phyloP scores from a whole-genome alignment of 2,797 vertebrate genomes.

The Acropternis orthonyx region DNA sequence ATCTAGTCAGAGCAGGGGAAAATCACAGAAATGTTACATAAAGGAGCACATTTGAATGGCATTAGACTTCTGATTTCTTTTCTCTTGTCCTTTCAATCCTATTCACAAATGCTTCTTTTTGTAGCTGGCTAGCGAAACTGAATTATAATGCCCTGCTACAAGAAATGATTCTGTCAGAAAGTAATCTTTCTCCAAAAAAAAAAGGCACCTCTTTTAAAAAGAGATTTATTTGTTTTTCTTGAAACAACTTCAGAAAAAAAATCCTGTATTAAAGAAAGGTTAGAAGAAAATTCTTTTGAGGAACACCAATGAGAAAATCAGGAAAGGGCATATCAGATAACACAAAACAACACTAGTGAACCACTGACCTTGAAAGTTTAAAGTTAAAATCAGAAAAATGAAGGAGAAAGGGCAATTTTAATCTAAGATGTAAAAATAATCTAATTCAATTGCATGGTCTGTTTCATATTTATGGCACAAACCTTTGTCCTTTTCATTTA shows the following conservation, averaged over 20 bases:
- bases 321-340: not conserved
- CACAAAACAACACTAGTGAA: not conserved
- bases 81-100: not conserved
- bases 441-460: not conserved
- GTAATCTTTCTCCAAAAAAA: not conserved
- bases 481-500: slow-evolving; percentile 19
- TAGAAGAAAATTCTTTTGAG: not conserved
- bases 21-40: not conserved
- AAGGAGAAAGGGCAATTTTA: not conserved
- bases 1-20: not conserved
- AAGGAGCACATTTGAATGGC: not conserved
- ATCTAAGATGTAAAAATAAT: slow-evolving; percentile 1
- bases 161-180: not conserved
- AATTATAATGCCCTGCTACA: not conserved
- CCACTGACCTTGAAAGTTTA: not conserved
- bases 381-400: not conserved
- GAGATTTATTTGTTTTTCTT: not conserved
- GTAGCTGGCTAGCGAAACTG: not conserved
- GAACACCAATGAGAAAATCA: not conserved
- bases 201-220: not conserved
- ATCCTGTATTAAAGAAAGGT: not conserved
- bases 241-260: not conserved
- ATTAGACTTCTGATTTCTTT: not conserved
- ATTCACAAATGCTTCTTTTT: not conserved
- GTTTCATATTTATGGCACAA: not conserved